Conservation (phyloP, 2,797 vertebrate species). For the Gephyroberyx darwinii region DNA sequence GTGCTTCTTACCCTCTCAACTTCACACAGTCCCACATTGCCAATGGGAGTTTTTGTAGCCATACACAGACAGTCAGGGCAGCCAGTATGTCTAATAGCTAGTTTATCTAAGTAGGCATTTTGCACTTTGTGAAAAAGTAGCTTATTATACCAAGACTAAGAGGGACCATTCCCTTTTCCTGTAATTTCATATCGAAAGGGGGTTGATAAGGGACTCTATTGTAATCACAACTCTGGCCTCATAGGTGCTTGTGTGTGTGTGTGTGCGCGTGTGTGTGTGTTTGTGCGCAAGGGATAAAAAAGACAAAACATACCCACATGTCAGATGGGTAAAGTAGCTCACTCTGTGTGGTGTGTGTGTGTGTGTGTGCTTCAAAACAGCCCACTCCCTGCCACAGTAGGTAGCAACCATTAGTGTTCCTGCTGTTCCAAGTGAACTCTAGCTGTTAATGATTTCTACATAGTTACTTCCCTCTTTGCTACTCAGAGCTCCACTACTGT, state of each 20-base stretch:
- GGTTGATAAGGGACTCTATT: slow-evolving; percentile 11
- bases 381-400: not conserved
- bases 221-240: not conserved
- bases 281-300: not conserved
- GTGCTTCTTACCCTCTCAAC: slow-evolving; percentile 15
- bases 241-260: not conserved
- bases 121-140: not conserved
- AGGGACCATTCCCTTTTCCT: slow-evolving; percentile 34
- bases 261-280: not conserved
- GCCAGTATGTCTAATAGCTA: slow-evolving; percentile 35
- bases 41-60: not conserved
- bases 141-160: slow-evolving; percentile 25
- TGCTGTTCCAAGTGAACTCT: not conserved
- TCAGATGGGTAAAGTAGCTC: not conserved
- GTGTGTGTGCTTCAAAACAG: not conserved
- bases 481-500: not conserved
- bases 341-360: not conserved
- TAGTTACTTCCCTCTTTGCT: not conserved
- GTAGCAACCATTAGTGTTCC: not conserved
- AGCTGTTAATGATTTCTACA: slow-evolving; percentile 1
- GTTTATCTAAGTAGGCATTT: slow-evolving; percentile 41
- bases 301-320: not conserved
- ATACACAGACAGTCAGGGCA: slow-evolving; percentile 16
- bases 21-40: not conserved
- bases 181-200: slow-evolving; percentile 33